Evolutionary conservation across 2,113 vertebrate species (phyloP).

Genomic region (Ammodytes dubius): DNA sequence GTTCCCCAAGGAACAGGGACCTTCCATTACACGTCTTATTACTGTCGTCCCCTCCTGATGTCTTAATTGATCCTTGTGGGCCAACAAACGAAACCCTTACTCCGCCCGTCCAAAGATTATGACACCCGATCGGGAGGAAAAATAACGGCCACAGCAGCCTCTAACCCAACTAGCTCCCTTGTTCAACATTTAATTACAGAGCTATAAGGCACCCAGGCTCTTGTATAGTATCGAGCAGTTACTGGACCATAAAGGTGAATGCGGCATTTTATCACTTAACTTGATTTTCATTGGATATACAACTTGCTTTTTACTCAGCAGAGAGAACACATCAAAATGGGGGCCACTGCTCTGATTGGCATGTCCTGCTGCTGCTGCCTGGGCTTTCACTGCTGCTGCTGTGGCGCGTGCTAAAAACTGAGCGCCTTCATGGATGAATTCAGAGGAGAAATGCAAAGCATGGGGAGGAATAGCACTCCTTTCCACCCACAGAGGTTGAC

Average conservation of each 20-base stretch:
- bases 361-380: conserved; percentile 58
- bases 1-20: conserved; percentile 64
- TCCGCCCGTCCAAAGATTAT: conserved; percentile 48
- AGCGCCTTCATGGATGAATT: conserved; percentile 74
- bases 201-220: conserved; percentile 40
- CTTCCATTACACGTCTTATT: conserved; percentile 75
- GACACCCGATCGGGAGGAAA: conserved; percentile 38
- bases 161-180: conserved; percentile 53
- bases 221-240: conserved; percentile 31
- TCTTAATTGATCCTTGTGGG: conserved; percentile 78
- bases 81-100: conserved; percentile 48
- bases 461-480: conserved; percentile 55
- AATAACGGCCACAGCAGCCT: conserved; percentile 33
- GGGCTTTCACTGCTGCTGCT: conserved; percentile 60
- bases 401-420: conserved; percentile 68
- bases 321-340: conserved; percentile 36
- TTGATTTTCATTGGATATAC: conserved; percentile 47
- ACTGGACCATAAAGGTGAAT: conserved; percentile 49
- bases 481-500: conserved; percentile 73
- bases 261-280: conserved; percentile 33
- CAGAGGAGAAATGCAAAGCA: conserved; percentile 75
- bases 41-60: conserved; percentile 61
- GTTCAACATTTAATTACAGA: conserved; percentile 68
- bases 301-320: conserved; percentile 35
- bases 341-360: conserved; percentile 50